Base-by-base conservation (phyloP, 2,797 vertebrate genomes). In the Leuciscus waleckii region DNA sequence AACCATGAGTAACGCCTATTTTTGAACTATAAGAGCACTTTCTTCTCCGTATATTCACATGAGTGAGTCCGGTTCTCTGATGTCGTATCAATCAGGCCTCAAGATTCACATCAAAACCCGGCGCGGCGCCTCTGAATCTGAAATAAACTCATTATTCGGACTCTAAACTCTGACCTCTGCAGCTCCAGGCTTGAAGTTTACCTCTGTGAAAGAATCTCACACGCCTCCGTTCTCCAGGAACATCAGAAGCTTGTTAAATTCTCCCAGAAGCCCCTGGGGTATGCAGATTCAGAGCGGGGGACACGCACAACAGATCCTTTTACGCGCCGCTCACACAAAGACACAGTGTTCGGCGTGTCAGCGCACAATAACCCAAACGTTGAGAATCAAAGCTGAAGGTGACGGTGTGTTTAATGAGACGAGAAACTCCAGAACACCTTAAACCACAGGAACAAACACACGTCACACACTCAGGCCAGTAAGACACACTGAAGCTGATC, bases 231-330 rank as follows among this genome's bases (percentile, higher is more conserved):
- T 58, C 83, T 84, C 71, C 77, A 61, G 83, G 73, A 82, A 87
- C 87, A 89, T 89, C 89, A 89, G 87, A 89, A 83, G 87, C 85
- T 88, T 81, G 87, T 87, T 88, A 81, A 85, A 85, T 21, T 88
- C 77, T 87, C 87, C 78, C 87, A 81, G 85, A 84, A 88, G 81
- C 87, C 89, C 87, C 78, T 75, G 80, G 81, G 87, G 83, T 81
- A 85, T 83, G 76, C 61, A 86, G 83, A 86, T 87, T 79, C 39
- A 75, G 82, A 89, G 76, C 71, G 70, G 63, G 83, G 46, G 81
- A 87, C 43, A 32, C 35, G 65, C 84, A 77, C 58, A 54, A 85
- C 86, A 87, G 86, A 84, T 86, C 81, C 78, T 87, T 87, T 85
- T 83, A 89, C 85, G 69, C 78, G 79, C 29, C 8, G 29, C 73